phyloP scores from a whole-genome alignment of 2,113 vertebrate species.

The Chaetodon auriga region DNA sequence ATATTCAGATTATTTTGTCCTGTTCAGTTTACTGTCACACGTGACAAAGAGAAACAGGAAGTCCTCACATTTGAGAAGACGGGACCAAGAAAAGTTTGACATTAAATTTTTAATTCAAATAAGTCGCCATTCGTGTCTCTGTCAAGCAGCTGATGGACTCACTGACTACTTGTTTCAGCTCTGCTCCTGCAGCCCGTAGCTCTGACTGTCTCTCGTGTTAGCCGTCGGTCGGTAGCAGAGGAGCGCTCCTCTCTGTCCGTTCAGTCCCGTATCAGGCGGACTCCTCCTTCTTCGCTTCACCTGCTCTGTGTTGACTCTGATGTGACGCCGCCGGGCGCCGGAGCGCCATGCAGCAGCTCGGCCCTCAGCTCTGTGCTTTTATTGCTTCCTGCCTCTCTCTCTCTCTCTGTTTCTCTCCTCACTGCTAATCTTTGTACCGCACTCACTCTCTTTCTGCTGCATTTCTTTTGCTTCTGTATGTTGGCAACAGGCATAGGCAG shows the following conservation, averaged over 20 bases:
- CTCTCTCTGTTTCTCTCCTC: conserved; percentile 21
- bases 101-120: not conserved
- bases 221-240: not conserved
- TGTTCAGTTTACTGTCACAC: too few relatives aligned
- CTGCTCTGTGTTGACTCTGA: conserved; percentile 22
- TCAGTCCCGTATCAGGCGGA: not conserved
- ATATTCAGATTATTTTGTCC: too few relatives aligned
- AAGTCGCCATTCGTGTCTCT: not conserved
- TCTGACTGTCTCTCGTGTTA: too few relatives aligned
- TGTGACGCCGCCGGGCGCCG: not conserved
- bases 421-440: conserved; percentile 29
- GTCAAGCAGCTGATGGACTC: not conserved
- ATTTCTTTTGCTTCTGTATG: conserved; percentile 69
- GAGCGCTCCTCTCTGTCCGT: not conserved
- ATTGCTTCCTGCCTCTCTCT: not conserved
- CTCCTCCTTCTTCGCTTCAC: not conserved
- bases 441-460: conserved; percentile 74
- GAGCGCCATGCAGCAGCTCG: not conserved
- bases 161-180: not conserved
- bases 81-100: not conserved
- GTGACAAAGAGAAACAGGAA: not conserved
- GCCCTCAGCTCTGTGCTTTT: conserved; percentile 28
- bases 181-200: too few relatives aligned
- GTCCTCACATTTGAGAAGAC: not conserved
- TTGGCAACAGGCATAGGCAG: conserved; percentile 89